Evolutionary conservation across 1,140 invertebrate species (phyloP).

Genomic region (Pristionchus pacificus): DNA sequence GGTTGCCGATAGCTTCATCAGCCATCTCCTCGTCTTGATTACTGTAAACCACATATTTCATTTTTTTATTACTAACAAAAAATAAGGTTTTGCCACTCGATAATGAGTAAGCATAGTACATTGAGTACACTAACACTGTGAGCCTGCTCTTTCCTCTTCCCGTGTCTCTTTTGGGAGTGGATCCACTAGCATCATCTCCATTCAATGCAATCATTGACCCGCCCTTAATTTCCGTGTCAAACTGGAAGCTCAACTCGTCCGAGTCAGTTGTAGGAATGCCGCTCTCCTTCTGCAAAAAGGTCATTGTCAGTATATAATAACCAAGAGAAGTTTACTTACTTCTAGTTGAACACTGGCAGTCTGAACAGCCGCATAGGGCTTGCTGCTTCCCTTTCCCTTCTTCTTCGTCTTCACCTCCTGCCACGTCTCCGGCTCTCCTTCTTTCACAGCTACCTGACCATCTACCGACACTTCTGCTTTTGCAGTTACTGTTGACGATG

Average conservation of each 20-base stretch:
- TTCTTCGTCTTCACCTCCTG: constrained; percentile 45
- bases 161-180: background rate
- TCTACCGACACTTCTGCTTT: background rate
- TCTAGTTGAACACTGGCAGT: too few relatives aligned
- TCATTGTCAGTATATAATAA: too few relatives aligned
- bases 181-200: background rate
- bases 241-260: constrained; percentile 84
- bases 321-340: too few relatives aligned
- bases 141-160: background rate
- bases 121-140: background rate
- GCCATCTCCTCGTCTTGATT: constrained; percentile 79
- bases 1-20: constrained; percentile 86
- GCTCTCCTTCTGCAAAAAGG: too few relatives aligned
- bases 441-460: constrained; percentile 1
- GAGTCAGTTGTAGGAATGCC: constrained; percentile 15
- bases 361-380: too few relatives aligned
- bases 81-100: too few relatives aligned
- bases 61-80: too few relatives aligned
- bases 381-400: constrained; percentile 40
- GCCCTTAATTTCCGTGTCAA: constrained; percentile 76
- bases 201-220: too few relatives aligned
- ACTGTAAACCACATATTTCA: constrained; percentile 65
- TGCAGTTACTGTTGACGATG: background rate
- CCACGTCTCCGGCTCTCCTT: constrained; percentile 27
- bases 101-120: background rate